A percentile compares a stretch with the other conserved stretches of the same genome.
Evolutionary conservation across 2,113 vertebrate genomes (phyloP).

Genomic region (Lagopus leucura): DNA sequence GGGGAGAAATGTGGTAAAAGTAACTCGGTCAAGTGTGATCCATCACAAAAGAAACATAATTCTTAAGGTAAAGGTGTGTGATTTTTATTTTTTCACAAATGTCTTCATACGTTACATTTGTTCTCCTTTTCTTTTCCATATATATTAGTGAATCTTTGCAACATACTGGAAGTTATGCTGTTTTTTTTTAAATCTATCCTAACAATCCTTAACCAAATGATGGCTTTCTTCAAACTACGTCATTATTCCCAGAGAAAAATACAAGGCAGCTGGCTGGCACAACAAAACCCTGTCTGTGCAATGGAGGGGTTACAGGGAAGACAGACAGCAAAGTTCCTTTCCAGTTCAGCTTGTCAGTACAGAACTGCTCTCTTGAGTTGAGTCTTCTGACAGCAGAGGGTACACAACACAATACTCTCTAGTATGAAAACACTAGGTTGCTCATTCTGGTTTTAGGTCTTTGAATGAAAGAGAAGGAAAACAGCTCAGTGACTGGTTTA

Average conservation of each 20-base stretch:
- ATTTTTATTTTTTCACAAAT: not conserved
- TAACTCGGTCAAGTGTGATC: not conserved
- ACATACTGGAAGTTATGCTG: rapidly evolving
- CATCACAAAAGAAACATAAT: not conserved
- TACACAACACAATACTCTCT: rapidly evolving
- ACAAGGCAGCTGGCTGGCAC: not conserved
- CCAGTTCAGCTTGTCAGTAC: constrained; percentile 2
- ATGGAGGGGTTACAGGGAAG: not conserved
- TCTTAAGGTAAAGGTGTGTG: not conserved
- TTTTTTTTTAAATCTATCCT: not conserved
- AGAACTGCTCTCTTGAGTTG: not conserved
- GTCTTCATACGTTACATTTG: not conserved
- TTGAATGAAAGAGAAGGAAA: not conserved
- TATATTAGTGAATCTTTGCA: not conserved
- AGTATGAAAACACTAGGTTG: rapidly evolving
- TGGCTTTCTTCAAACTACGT: not conserved
- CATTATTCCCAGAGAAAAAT: not conserved
- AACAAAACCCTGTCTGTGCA: not conserved
- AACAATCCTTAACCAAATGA: not conserved
- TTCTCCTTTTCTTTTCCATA: rapidly evolving
- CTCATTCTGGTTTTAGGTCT: not conserved
- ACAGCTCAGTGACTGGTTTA: not conserved
- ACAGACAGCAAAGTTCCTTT: not conserved
- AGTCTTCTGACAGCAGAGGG: not conserved
- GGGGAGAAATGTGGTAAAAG: not conserved